Conservation (phyloP, 2,888 invertebrate species). For the Coremacera marginata region DNA sequence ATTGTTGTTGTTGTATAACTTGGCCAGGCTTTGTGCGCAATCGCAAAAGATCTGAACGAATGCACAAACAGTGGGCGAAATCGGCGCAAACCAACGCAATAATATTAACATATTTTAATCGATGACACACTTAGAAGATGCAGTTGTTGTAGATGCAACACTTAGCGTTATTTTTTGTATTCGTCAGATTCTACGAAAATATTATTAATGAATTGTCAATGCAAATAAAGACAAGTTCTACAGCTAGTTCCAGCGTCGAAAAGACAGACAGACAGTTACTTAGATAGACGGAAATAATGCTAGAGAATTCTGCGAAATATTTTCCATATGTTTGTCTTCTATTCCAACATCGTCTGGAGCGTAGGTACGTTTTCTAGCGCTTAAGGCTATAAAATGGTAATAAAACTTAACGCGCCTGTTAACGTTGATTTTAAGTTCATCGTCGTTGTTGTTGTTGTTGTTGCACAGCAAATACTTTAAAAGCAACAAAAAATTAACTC, state of each 20-base stretch:
- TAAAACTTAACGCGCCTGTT: not conserved
- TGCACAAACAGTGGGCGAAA: slow-evolving; percentile 45
- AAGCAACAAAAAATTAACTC: not conserved
- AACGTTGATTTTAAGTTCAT: not conserved
- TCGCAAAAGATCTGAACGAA: slow-evolving; percentile 37
- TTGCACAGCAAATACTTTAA: not conserved
- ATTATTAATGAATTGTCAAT: not conserved
- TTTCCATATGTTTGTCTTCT: not conserved
- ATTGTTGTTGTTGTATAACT: too few relatives aligned
- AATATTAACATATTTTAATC: slow-evolving; percentile 18
- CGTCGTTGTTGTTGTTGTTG: not conserved
- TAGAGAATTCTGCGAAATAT: not conserved
- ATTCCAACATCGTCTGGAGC: not conserved
- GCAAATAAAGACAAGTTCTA: not conserved
- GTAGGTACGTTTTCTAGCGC: not conserved
- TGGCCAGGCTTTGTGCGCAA: not conserved
- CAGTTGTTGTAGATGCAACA: not conserved
- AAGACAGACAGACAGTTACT: not conserved
- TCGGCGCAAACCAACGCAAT: slow-evolving; percentile 26
- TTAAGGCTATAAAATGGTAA: not conserved
- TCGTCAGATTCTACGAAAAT: not conserved
- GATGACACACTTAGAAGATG: slow-evolving; percentile 34
- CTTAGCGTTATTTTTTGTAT: not conserved
- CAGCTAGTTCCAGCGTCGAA: not conserved
- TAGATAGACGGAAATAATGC: not conserved